Conservation (phyloP, 2,113 vertebrate species). For the Istiophorus platypterus region DNA sequence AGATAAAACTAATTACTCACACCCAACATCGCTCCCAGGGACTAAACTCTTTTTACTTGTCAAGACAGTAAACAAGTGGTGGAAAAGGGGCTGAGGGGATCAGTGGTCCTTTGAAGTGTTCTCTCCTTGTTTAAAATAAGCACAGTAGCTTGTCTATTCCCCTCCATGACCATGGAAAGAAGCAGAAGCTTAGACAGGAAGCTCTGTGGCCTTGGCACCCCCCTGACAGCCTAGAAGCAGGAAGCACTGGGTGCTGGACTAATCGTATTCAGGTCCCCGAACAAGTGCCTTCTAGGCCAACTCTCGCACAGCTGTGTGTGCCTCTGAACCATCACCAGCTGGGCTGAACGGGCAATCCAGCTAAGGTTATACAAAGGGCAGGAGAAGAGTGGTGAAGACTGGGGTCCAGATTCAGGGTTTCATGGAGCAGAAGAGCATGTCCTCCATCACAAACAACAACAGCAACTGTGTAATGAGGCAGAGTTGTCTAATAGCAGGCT, state of each 20-base stretch:
- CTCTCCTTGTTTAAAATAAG: slow-evolving; percentile 63
- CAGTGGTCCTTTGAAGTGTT: slow-evolving; percentile 74
- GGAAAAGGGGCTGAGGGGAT: slow-evolving; percentile 60
- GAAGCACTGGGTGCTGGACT: slow-evolving; percentile 60
- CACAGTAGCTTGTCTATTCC: slow-evolving; percentile 71
- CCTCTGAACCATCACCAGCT: slow-evolving; percentile 73
- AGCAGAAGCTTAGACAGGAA: slow-evolving; percentile 68
- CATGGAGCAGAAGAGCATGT: not conserved
- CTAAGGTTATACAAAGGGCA: slow-evolving; percentile 75
- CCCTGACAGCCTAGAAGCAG: slow-evolving; percentile 66
- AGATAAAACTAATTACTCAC: slow-evolving; percentile 63
- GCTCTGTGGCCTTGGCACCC: slow-evolving; percentile 68
- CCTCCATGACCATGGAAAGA: slow-evolving; percentile 27
- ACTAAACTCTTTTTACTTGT: slow-evolving; percentile 63
- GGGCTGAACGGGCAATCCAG: slow-evolving; percentile 64
- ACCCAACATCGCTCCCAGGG: slow-evolving; percentile 42
- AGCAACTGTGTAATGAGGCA: no score
- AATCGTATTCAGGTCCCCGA: slow-evolving; percentile 76
- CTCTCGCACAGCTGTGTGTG: slow-evolving; percentile 75
- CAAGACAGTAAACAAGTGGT: slow-evolving; percentile 74
- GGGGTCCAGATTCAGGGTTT: slow-evolving; percentile 10
- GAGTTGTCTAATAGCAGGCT: not conserved
- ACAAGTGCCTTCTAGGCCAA: slow-evolving; percentile 71
- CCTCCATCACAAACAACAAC: not conserved
- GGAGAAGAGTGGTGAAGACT: slow-evolving; percentile 22